Evolutionary conservation across 2,113 vertebrate species (phyloP).

Genomic region (Ursus arctos): DNA sequence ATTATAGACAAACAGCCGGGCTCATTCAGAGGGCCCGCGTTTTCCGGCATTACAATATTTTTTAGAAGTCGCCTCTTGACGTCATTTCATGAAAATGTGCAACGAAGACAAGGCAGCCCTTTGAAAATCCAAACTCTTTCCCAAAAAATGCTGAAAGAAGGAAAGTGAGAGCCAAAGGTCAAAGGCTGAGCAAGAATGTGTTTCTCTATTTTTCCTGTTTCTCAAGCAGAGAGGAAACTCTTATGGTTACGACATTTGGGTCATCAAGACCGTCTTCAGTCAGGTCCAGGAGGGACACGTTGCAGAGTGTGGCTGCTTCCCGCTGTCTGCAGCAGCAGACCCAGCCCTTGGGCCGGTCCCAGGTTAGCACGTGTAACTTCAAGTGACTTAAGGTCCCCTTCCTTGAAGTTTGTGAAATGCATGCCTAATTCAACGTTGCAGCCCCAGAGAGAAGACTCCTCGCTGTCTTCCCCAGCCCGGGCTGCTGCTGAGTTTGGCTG

Average conservation of each 20-base stretch:
- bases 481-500: neutral
- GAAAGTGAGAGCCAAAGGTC: slow-evolving; percentile 77
- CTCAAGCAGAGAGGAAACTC: neutral
- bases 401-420: neutral
- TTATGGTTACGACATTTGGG: slow-evolving; percentile 53
- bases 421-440: neutral
- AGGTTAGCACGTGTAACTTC: neutral
- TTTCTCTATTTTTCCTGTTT: slow-evolving; percentile 27
- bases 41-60: slow-evolving; percentile 78
- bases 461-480: neutral
- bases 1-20: slow-evolving; percentile 81
- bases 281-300: neutral
- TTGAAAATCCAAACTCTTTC: slow-evolving; percentile 73
- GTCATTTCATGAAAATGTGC: slow-evolving; percentile 80
- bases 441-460: neutral
- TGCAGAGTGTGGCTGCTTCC: neutral
- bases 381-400: slow-evolving; percentile 3
- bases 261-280: neutral
- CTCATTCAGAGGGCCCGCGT: slow-evolving; percentile 76
- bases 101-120: slow-evolving; percentile 81
- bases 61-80: slow-evolving; percentile 80
- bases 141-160: neutral
- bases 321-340: slow-evolving; percentile 33
- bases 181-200: slow-evolving; percentile 38
- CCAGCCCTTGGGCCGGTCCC: neutral